Evolutionary conservation across 2,113 vertebrate species (phyloP).

Genomic region (Corapipo altera): DNA sequence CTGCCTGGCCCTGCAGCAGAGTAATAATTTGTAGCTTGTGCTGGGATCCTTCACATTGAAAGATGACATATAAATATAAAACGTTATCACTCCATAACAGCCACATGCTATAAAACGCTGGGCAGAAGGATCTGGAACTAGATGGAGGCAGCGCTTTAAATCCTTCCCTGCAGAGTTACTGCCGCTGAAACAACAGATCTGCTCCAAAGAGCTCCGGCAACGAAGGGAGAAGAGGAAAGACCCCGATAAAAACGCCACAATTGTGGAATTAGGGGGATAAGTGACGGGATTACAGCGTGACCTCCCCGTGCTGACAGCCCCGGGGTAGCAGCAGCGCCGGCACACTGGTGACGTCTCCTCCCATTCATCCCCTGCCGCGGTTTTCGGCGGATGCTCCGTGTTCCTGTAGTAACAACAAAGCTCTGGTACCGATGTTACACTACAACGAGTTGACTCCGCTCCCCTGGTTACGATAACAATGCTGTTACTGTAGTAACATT

Average conservation of each 20-base stretch:
- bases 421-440: background rate
- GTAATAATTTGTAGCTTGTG: constrained; percentile 47
- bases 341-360: background rate
- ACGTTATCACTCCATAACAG: constrained; percentile 67
- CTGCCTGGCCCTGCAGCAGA: constrained; percentile 2
- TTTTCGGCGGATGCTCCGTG: background rate
- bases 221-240: background rate
- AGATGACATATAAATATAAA: constrained; percentile 69
- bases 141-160: constrained; percentile 47
- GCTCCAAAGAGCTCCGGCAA: background rate
- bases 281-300: background rate
- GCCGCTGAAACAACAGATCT: constrained; percentile 22
- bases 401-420: constrained; percentile 19
- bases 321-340: background rate
- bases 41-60: constrained; percentile 48
- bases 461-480: constrained; percentile 11
- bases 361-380: constrained; percentile 27
- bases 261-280: background rate
- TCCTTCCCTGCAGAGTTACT: constrained; percentile 53
- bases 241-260: background rate
- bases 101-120: constrained; percentile 64
- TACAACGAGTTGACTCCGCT: constrained; percentile 25
- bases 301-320: background rate
- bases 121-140: constrained; percentile 64
- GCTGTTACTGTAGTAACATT: constrained; percentile 57